Evolutionary conservation across 2,888 invertebrate species (phyloP), one percentile per base, ranked within the genome.

Genomic region (Tetheella fluctuosa): DNA sequence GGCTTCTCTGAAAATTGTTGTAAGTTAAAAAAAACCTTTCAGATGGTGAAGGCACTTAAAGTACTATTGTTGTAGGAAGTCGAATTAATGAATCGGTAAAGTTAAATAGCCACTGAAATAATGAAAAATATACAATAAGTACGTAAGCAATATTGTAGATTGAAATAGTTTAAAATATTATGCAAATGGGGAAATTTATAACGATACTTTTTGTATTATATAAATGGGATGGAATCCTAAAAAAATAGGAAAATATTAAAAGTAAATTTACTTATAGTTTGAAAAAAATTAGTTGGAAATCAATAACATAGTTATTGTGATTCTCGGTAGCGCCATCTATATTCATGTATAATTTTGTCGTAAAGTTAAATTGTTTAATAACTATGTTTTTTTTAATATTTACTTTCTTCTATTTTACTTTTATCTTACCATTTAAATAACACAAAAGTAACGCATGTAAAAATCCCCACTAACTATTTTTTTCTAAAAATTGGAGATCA

Each of bases 1-100:
- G 79, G 84, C 84, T 88, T 90, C 85, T 85, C 84, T 85, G 82
- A 79, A 78, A 84, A 79, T 91, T 90, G 90, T 91, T 91, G 91
- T 91, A 90, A 89, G 83, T 81, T 83, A 75, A 64, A 78, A 77
- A 81, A 83, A 77, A 83, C 68, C 76, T 80, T 79, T 80, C 80
- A 83, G 91, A 90, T 89, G 83, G 81, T 84, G 80, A 84, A 89
- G 92, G 83, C 89, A 92, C 92, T 91, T 92, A 90, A 86, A 92
- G 92, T 93, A 93, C 92, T 92, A 90, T 86, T 88, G 91, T 90
- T 90, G 88, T 89, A 88, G 84, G 71, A 65, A 64, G 68, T 74
- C 69, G 71, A 71, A 76, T 70, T 76, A 71, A 68, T 61, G 65
- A 65, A 58, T 62, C 37, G 23, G 59, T 64, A 67, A 64, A 69